phyloP scores from a whole-genome alignment of 2,797 vertebrate species.

The Orientallactaga sibirica region DNA sequence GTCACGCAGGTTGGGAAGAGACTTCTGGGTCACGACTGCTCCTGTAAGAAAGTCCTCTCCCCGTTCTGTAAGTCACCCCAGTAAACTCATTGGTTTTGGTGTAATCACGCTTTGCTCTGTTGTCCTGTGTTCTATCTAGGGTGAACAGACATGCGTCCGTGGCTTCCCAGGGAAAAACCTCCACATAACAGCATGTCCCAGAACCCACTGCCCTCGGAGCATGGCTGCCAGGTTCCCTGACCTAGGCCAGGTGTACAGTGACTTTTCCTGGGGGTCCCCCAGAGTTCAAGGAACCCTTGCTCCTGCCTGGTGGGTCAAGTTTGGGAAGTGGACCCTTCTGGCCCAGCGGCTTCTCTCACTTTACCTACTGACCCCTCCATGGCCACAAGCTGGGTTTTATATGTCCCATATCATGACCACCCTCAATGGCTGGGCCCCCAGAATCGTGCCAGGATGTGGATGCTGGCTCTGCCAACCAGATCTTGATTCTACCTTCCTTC shows the following conservation, averaged over 20 bases:
- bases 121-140: too few species aligned
- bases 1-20: too few species aligned
- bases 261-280: neutral
- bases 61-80: too few species aligned
- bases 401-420: accelerated
- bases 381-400: neutral
- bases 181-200: neutral
- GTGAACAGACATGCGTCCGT: too few species aligned
- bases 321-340: neutral
- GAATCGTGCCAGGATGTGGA: neutral
- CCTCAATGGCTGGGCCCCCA: accelerated
- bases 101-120: too few species aligned
- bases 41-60: too few species aligned
- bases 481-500: accelerated
- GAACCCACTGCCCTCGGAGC: too few species aligned
- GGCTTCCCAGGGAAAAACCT: too few species aligned
- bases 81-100: too few species aligned
- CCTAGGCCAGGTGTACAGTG: neutral
- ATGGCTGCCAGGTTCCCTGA: neutral
- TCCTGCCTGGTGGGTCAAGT: too few species aligned
- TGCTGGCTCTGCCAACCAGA: accelerated
- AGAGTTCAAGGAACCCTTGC: neutral
- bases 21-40: too few species aligned
- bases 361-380: neutral
- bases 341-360: neutral